Evolutionary conservation across 2,888 invertebrate species (phyloP).

Genomic region (Cyclophora punctaria): DNA sequence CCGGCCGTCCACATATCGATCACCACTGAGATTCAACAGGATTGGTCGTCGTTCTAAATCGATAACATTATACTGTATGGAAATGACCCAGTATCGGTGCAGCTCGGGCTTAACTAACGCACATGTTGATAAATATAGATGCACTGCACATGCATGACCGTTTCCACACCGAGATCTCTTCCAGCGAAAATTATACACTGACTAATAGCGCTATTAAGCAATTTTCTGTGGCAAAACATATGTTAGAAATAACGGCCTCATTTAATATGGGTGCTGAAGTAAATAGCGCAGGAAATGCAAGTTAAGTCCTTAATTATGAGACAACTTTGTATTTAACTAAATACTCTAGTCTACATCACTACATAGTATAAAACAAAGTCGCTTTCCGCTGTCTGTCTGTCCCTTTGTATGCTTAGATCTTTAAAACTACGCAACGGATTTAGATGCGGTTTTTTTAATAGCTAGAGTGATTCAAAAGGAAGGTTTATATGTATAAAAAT

Average conservation of each 20-base stretch:
- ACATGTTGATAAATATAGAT: conserved; percentile 26
- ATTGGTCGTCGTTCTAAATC: conserved; percentile 42
- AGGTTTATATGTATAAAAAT: too few species aligned
- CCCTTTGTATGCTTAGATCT: too few species aligned
- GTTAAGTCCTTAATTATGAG: not conserved
- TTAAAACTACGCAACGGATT: too few species aligned
- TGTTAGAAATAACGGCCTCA: conserved; percentile 13
- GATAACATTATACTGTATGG: conserved; percentile 39
- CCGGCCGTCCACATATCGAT: conserved; percentile 53
- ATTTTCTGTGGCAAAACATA: conserved; percentile 14
- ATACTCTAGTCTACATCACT: not conserved
- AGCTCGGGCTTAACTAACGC: conserved; percentile 25
- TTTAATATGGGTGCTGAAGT: conserved; percentile 11
- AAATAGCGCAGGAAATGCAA: conserved; percentile 8
- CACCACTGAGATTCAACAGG: conserved; percentile 29
- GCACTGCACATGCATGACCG: conserved; percentile 41
- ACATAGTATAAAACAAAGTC: conserved; percentile 22
- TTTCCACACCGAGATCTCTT: conserved; percentile 22
- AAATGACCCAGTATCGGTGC: conserved; percentile 49
- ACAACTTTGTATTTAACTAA: too few species aligned
- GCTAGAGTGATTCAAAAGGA: too few species aligned
- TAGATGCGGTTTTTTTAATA: too few species aligned
- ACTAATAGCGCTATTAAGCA: conserved; percentile 18
- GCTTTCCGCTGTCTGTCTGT: too few species aligned
- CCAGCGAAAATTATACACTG: conserved; percentile 22